A percentile compares a stretch with the other conserved stretches of the same genome.
phyloP scores from a whole-genome alignment of 2,797 vertebrate species.

The Urosaurus nigricauda region DNA sequence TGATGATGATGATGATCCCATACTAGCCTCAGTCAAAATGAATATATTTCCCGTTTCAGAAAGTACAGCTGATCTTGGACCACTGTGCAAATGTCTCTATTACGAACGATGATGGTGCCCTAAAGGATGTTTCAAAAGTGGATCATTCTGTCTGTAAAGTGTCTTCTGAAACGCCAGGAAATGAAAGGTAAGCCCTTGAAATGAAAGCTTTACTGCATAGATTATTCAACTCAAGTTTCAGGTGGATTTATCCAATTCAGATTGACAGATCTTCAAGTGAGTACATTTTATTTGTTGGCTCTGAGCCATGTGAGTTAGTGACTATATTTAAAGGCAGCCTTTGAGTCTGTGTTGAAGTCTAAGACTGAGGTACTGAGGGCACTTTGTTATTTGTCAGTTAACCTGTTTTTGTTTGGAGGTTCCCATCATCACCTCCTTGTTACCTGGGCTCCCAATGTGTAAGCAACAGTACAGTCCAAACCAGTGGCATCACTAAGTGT shows the following conservation, averaged over 20 bases:
- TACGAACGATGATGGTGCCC: slow-evolving; percentile 71
- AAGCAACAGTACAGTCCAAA: no score
- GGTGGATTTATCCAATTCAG: not conserved
- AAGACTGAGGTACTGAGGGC: no score
- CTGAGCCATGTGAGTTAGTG: not conserved
- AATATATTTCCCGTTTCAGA: slow-evolving; percentile 73
- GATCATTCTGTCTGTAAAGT: slow-evolving; percentile 85
- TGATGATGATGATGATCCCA: not conserved
- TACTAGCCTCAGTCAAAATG: accelerated
- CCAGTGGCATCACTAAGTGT: no score
- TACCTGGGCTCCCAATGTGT: no score
- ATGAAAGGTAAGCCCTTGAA: slow-evolving; percentile 80
- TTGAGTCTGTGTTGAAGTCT: not conserved
- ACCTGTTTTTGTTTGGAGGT: no score
- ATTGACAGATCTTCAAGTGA: not conserved
- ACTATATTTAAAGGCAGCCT: not conserved
- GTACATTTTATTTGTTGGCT: not conserved
- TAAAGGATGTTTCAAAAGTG: slow-evolving; percentile 69
- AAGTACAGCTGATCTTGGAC: slow-evolving; percentile 88
- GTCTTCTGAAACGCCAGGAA: slow-evolving; percentile 83
- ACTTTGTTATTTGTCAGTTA: no score
- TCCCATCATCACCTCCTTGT: no score
- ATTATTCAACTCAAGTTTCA: not conserved
- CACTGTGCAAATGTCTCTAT: slow-evolving; percentile 80
- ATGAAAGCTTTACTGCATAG: not conserved